These are phyloP conservation scores for Hemichromis elongatus DNA, from an alignment of 2,113 vertebrate genomes.

Conservation along the genomic window DNA sequence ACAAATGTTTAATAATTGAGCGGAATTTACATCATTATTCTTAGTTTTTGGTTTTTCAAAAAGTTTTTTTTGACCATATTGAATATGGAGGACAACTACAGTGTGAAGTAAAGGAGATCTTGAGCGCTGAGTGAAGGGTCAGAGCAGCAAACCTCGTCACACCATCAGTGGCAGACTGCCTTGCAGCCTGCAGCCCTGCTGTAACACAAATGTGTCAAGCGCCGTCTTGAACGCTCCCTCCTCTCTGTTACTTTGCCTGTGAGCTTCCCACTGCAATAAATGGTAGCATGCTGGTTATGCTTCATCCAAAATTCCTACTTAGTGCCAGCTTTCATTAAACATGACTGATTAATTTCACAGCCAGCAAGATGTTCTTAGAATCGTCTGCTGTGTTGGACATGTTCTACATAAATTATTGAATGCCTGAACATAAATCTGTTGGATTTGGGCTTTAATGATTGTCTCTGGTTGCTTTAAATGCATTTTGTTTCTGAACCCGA, in stretches of 20 bases:
- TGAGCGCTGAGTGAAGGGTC: conserved; percentile 17
- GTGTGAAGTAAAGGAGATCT: not conserved
- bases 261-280: conserved; percentile 8
- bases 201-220: conserved; percentile 53
- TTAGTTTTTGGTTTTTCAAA: not conserved
- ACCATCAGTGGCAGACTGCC: conserved; percentile 17
- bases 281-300: conserved; percentile 13
- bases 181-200: conserved; percentile 13
- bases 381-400: not conserved
- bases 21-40: not conserved
- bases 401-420: conserved; percentile 34
- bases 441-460: conserved; percentile 8
- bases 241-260: not conserved
- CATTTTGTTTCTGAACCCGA: not conserved
- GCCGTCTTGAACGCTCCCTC: conserved; percentile 21
- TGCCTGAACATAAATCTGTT: not conserved
- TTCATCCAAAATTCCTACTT: conserved; percentile 10
- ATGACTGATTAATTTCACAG: conserved; percentile 32
- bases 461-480: not conserved
- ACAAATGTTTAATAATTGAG: not conserved
- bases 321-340: conserved; percentile 23
- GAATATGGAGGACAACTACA: not conserved
- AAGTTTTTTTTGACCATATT: not conserved
- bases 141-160: conserved; percentile 13
- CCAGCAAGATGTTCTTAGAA: not conserved